Conservation (phyloP, 2,113 vertebrate genomes). For the Bothrops jararaca region DNA sequence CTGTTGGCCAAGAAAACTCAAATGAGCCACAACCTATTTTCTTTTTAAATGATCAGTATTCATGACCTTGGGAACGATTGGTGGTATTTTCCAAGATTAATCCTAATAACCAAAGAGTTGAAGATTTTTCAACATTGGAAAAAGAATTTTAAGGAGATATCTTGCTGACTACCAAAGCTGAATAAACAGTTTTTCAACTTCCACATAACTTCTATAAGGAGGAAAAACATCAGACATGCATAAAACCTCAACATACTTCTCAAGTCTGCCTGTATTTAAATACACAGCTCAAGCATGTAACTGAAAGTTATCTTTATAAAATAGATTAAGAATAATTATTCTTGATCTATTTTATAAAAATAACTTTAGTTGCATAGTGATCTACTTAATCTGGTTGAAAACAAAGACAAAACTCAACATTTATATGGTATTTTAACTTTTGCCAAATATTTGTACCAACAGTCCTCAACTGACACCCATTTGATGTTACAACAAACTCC, state of each 20-base stretch:
- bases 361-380: too few relatives aligned
- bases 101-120: background rate
- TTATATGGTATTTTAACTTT: background rate
- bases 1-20: background rate
- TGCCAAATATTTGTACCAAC: background rate
- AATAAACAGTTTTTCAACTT: background rate
- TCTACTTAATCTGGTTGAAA: background rate
- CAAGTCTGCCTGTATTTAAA: background rate
- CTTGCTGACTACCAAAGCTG: background rate
- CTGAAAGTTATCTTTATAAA: background rate
- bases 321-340: background rate
- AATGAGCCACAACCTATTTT: background rate
- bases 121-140: background rate
- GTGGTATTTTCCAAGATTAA: background rate
- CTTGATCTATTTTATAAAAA: too few relatives aligned
- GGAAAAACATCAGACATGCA: background rate
- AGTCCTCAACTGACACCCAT: background rate
- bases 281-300: background rate
- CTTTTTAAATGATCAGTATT: background rate
- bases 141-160: background rate
- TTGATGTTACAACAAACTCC: background rate
- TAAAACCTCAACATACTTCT: background rate
- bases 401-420: background rate
- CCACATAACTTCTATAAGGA: background rate
- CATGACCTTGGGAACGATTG: background rate